Percentiles rank a stretch among this genome's conserved stretches.
Conservation (phyloP, 2,797 vertebrate genomes). For the Pangasius mekongensis region DNA sequence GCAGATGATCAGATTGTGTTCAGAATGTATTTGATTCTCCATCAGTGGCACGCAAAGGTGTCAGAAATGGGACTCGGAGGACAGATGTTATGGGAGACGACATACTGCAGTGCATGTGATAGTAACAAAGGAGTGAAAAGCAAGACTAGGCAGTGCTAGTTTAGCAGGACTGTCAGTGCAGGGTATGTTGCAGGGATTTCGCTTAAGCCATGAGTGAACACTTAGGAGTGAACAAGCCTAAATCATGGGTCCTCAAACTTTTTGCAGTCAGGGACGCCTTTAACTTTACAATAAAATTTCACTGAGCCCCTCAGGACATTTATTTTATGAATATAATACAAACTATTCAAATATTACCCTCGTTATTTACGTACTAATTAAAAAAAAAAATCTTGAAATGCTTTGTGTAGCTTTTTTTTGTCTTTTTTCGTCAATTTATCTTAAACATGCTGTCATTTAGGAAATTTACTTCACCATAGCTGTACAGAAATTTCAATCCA, state of each 20-base stretch:
- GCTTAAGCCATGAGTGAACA: not conserved
- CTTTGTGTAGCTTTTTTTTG: not conserved
- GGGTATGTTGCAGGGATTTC: no score
- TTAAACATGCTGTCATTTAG: not conserved
- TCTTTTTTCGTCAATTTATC: not conserved
- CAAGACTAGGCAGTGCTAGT: not conserved
- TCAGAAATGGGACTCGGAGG: slow-evolving; percentile 52
- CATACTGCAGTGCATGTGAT: slow-evolving; percentile 20
- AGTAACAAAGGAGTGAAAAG: slow-evolving; percentile 16
- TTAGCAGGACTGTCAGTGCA: not conserved
- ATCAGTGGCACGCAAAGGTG: slow-evolving; percentile 57
- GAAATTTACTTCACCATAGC: not conserved
- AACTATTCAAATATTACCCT: not conserved
- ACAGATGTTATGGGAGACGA: slow-evolving; percentile 56
- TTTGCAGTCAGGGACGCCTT: not conserved
- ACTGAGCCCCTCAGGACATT: not conserved
- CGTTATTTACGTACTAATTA: not conserved
- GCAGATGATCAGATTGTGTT: slow-evolving; percentile 56
- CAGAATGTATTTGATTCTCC: slow-evolving; percentile 61
- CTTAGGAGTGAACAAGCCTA: not conserved
- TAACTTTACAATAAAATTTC: not conserved
- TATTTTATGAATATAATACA: not conserved
- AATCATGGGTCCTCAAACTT: not conserved
- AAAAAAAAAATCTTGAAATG: not conserved
- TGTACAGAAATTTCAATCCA: not conserved